These are phyloP conservation scores for Pelecanus crispus DNA, from an alignment of 2,113 vertebrate genomes.

Conservation along the genomic window DNA sequence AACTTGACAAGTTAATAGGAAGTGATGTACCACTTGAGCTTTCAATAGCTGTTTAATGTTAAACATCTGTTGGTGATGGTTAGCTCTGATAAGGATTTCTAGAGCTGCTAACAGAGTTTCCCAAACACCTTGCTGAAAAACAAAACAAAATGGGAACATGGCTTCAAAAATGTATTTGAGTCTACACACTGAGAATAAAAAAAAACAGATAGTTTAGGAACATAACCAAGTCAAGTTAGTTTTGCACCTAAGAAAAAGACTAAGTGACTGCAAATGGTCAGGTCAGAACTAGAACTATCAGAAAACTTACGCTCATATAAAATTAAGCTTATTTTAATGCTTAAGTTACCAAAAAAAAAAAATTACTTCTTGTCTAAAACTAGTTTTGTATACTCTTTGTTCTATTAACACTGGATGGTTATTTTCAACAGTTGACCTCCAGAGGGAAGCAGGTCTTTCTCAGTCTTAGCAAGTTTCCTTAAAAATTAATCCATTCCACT, in stretches of 20 bases:
- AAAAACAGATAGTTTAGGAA: neutral
- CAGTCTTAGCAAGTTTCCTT: neutral
- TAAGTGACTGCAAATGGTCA: neutral
- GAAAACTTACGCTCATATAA: neutral
- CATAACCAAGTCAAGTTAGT: neutral
- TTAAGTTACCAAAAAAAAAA: neutral
- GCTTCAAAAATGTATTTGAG: neutral
- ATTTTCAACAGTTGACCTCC: neutral
- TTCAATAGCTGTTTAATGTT: slow-evolving; percentile 92
- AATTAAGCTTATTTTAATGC: neutral
- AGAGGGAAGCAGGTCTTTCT: neutral
- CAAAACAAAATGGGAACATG: neutral
- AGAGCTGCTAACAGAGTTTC: slow-evolving; percentile 85
- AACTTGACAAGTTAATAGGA: slow-evolving; percentile 93
- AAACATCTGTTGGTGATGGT: slow-evolving; percentile 90
- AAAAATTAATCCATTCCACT: neutral
- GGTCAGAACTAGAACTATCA: neutral
- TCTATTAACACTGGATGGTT: neutral
- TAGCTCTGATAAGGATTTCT: slow-evolving; percentile 89
- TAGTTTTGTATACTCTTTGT: neutral
- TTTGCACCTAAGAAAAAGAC: neutral
- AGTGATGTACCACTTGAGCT: slow-evolving; percentile 88
- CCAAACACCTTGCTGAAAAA: slow-evolving; percentile 88
- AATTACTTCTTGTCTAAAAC: neutral
- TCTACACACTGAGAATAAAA: neutral